Evolutionary conservation across 2,113 vertebrate genomes (phyloP).

Genomic region (Rostratula benghalensis): DNA sequence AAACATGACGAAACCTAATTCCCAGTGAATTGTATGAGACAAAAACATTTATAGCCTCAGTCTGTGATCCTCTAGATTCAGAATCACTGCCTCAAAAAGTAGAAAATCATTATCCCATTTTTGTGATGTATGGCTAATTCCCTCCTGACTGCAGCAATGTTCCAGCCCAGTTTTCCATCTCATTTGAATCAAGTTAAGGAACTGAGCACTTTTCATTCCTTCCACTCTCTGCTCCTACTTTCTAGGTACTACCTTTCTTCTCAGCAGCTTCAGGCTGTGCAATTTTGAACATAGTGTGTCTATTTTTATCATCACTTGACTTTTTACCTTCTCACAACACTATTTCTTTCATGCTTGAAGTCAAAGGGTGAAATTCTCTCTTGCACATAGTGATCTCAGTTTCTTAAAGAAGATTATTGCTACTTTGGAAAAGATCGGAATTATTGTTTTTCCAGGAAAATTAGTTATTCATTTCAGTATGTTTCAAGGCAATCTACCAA

Average conservation of each 20-base stretch:
- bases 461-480: background rate
- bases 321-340: background rate
- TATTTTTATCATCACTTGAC: background rate
- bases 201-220: background rate
- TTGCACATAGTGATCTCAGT: background rate
- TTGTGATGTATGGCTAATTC: background rate
- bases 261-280: background rate
- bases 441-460: background rate
- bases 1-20: background rate
- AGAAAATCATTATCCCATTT: background rate
- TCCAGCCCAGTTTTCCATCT: background rate
- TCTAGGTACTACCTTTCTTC: background rate
- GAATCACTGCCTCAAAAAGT: background rate
- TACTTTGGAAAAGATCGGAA: slow-evolving; percentile 2
- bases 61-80: background rate
- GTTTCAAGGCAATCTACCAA: background rate
- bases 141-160: background rate
- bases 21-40: background rate
- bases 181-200: background rate
- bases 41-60: background rate
- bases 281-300: background rate
- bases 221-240: background rate
- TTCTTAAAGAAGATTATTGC: slow-evolving; percentile 15
- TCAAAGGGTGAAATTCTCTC: background rate
- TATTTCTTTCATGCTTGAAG: background rate